These are phyloP conservation scores for Conchocele bisecta DNA, from an alignment of 2,888 invertebrate species.

Conservation along the genomic window DNA sequence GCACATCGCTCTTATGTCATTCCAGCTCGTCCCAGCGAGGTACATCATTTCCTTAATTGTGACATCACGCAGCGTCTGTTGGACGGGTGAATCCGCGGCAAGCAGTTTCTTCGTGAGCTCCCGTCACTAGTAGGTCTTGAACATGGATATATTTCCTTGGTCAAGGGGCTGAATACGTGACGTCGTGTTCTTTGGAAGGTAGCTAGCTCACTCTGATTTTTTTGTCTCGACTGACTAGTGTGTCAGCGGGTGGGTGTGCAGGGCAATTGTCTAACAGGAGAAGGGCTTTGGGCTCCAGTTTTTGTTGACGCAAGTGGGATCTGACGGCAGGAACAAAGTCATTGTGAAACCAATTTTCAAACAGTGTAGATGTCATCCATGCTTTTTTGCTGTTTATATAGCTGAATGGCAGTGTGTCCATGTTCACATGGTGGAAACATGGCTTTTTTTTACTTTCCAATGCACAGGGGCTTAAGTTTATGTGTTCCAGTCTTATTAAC, in stretches of 20 bases:
- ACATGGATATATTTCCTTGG: conserved; percentile 9
- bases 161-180: conserved; percentile 13
- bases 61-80: not conserved
- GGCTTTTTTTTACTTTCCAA: conserved; percentile 6
- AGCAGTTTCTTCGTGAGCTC: conserved; percentile 11
- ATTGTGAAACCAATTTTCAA: conserved; percentile 23
- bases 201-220: conserved; percentile 7
- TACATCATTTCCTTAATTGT: conserved; percentile 8
- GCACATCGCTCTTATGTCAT: not conserved
- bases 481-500: conserved; percentile 29
- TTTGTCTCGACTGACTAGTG: not conserved
- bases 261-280: conserved; percentile 26
- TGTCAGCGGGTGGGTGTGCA: conserved; percentile 6
- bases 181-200: conserved; percentile 13
- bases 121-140: conserved; percentile 12
- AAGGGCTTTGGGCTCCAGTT: conserved; percentile 3
- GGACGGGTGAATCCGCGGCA: not conserved
- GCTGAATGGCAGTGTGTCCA: not conserved
- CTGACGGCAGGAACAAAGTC: conserved; percentile 25
- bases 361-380: conserved; percentile 15
- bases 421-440: conserved; percentile 25
- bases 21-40: not conserved
- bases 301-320: conserved; percentile 1
- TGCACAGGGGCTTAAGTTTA: conserved; percentile 18
- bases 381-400: conserved; percentile 1